Evolutionary conservation across 2,113 vertebrate species (phyloP).

Genomic region (Forbesichthys agassizii): DNA sequence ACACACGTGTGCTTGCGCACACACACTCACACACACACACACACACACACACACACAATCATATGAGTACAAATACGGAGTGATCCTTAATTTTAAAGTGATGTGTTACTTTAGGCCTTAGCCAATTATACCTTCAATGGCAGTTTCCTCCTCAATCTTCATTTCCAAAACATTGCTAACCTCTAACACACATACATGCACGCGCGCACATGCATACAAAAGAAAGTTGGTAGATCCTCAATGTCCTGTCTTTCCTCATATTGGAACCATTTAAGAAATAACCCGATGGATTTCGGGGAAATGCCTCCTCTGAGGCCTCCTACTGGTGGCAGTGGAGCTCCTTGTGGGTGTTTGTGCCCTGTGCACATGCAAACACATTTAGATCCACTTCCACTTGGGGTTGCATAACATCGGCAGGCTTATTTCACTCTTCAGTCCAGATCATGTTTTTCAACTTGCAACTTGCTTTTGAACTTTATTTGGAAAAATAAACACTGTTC

Average conservation of each 20-base stretch:
- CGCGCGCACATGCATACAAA: background rate
- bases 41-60: constrained; percentile 5
- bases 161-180: constrained; percentile 46
- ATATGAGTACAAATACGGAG: constrained; percentile 7
- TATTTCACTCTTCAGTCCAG: constrained; percentile 27
- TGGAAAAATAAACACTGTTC: background rate
- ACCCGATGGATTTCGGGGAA: constrained; percentile 62
- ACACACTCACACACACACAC: background rate
- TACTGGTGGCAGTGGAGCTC: constrained; percentile 62
- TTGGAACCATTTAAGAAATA: constrained; percentile 69
- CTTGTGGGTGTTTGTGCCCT: constrained; percentile 53
- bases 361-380: constrained; percentile 7
- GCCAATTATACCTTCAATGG: constrained; percentile 40
- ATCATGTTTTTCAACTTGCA: constrained; percentile 31
- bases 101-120: constrained; percentile 23
- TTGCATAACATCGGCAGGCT: background rate
- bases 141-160: constrained; percentile 50
- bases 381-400: background rate
- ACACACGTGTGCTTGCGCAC: background rate
- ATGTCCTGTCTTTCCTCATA: constrained; percentile 66
- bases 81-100: constrained; percentile 9
- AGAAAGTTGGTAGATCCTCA: constrained; percentile 19
- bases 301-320: constrained; percentile 65
- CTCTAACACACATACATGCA: constrained; percentile 12
- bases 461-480: background rate